Evolutionary conservation across 2,113 vertebrate species (phyloP).

Genomic region (Hydropotes inermis): DNA sequence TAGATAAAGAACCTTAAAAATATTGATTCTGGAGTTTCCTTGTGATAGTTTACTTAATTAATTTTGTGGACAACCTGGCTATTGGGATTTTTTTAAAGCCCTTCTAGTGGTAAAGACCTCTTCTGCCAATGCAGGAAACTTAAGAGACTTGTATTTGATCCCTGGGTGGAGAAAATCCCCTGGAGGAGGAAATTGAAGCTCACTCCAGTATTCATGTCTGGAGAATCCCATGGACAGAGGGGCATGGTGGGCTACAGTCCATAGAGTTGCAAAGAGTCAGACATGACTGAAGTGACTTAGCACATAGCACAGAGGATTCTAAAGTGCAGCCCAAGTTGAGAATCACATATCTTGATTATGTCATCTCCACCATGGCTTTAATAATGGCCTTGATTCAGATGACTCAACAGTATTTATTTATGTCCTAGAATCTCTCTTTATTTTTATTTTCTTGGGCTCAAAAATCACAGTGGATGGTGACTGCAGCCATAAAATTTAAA

Average conservation of each 20-base stretch:
- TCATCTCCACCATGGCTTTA: not conserved
- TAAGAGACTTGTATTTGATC: not conserved
- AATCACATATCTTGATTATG: not conserved
- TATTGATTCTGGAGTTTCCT: not conserved
- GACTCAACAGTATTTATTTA: not conserved
- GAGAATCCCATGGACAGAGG: not conserved
- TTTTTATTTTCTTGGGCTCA: not conserved
- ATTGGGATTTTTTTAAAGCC: not conserved
- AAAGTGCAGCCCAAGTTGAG: not conserved
- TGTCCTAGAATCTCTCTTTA: not conserved
- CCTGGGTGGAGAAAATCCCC: not conserved
- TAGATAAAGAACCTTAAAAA: not conserved
- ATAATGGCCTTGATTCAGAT: not conserved
- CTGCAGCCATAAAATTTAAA: not conserved
- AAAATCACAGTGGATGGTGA: not conserved
- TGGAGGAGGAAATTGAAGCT: not conserved
- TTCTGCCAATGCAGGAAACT: not conserved
- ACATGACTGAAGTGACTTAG: not conserved
- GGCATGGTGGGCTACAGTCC: not conserved
- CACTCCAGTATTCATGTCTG: rapidly evolving
- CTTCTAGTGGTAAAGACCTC: not conserved
- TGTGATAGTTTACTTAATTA: not conserved
- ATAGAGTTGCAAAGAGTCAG: not conserved
- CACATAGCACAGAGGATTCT: not conserved
- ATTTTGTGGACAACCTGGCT: not conserved